phyloP scores from a whole-genome alignment of 2,797 vertebrate species.

The Phaenicophaeus curvirostris region DNA sequence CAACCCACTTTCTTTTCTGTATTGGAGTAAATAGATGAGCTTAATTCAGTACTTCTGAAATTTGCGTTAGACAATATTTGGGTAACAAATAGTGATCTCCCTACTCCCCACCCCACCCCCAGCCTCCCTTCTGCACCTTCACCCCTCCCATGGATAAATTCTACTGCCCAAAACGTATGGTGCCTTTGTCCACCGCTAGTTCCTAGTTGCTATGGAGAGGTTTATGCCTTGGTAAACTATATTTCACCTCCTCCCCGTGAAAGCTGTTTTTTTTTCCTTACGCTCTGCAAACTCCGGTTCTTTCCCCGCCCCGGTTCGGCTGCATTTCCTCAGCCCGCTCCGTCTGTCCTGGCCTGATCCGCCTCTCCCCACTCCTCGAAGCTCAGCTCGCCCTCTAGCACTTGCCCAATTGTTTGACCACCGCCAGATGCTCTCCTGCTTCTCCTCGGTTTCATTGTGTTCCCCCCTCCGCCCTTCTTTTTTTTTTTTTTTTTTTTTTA shows the following conservation, averaged over 20 bases:
- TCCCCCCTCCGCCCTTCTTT: too few species aligned
- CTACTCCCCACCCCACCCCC: background rate
- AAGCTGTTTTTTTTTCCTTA: slow-evolving; percentile 16
- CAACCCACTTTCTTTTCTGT: background rate
- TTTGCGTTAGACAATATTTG: background rate
- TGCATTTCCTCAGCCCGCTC: background rate
- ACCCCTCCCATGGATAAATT: background rate
- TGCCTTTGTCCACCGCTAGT: slow-evolving; percentile 28
- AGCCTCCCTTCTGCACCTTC: background rate
- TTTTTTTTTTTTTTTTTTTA: background rate
- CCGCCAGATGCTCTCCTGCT: slow-evolving; percentile 45
- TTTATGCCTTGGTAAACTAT: slow-evolving; percentile 50
- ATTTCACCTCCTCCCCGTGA: slow-evolving; percentile 46
- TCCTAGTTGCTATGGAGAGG: slow-evolving; percentile 62
- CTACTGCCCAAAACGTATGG: background rate
- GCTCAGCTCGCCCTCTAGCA: background rate
- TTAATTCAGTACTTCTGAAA: background rate
- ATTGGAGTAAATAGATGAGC: too few species aligned
- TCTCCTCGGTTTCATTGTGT: slow-evolving; percentile 30
- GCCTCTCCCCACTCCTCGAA: background rate
- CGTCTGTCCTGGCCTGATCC: background rate
- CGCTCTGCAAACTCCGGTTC: background rate
- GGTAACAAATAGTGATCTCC: background rate
- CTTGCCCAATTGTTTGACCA: slow-evolving; percentile 28
- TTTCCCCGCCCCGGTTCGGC: background rate